Evolutionary conservation across 1,140 invertebrate species (phyloP).

Genomic region (Cydia fagiglandana): DNA sequence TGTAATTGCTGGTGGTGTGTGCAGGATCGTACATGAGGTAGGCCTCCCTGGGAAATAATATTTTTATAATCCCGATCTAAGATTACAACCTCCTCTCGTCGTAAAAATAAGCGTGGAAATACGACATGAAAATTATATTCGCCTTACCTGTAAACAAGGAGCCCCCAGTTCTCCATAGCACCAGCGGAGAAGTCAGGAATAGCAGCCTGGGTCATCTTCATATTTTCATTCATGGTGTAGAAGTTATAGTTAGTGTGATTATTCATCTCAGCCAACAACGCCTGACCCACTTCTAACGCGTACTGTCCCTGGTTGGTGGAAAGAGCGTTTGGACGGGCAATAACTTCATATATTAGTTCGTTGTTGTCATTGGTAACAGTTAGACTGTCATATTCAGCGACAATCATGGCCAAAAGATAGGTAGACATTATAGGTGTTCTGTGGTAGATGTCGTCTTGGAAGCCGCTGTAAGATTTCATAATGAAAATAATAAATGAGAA

Average conservation of each 20-base stretch:
- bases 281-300: conserved; percentile 75
- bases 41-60: conserved; percentile 77
- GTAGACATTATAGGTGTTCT: conserved; percentile 91
- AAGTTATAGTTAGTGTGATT: conserved; percentile 74
- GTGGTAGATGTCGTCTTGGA: conserved; percentile 81
- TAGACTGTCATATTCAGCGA: conserved; percentile 85
- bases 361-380: conserved; percentile 38
- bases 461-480: conserved; percentile 50
- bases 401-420: conserved; percentile 91
- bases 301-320: conserved; percentile 80
- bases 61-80: background rate
- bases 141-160: conserved; percentile 64
- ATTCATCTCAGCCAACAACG: conserved; percentile 71
- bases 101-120: too few species aligned
- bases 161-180: conserved; percentile 78
- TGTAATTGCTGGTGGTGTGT: conserved; percentile 71
- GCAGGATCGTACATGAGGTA: conserved; percentile 79
- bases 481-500: background rate
- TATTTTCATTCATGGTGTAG: conserved; percentile 60
- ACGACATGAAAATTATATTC: background rate
- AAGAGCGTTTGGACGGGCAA: conserved; percentile 84
- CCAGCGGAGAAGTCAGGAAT: conserved; percentile 90
- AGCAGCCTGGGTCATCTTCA: conserved; percentile 86
- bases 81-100: too few species aligned
- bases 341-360: conserved; percentile 81